Evolutionary conservation across 1,140 invertebrate genomes (phyloP).

Genomic region (Panagrolaimus sp.): DNA sequence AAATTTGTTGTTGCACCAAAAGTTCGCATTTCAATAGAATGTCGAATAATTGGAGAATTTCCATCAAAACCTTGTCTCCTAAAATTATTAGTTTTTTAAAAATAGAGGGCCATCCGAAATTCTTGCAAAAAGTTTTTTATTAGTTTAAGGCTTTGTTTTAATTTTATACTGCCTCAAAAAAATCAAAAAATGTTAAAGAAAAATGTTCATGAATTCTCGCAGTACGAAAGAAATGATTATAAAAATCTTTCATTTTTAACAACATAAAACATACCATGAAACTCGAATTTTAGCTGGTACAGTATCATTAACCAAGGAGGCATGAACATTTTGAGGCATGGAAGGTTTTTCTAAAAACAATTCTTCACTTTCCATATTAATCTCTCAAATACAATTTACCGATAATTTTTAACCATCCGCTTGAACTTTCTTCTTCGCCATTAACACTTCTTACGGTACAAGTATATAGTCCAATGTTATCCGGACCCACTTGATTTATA

Average conservation of each 20-base stretch:
- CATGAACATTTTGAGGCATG: slow-evolving; percentile 77
- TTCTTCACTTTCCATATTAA: slow-evolving; percentile 5
- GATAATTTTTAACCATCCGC: slow-evolving; percentile 48
- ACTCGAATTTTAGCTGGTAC: slow-evolving; percentile 71
- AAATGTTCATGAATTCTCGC: too few species aligned
- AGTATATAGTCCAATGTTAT: slow-evolving; percentile 55
- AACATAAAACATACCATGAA: slow-evolving; percentile 67
- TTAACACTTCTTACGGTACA: slow-evolving; percentile 36
- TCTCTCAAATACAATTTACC: slow-evolving; percentile 25
- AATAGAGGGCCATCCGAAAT: too few species aligned
- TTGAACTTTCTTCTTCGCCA: slow-evolving; percentile 42
- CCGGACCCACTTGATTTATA: slow-evolving; percentile 57
- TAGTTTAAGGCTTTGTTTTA: too few species aligned
- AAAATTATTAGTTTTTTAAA: too few species aligned
- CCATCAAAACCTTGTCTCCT: slow-evolving; percentile 83
- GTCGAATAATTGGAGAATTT: slow-evolving; percentile 86
- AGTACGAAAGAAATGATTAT: too few species aligned
- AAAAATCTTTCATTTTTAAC: too few species aligned
- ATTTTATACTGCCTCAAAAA: too few species aligned
- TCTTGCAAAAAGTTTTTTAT: too few species aligned
- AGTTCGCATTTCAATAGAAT: slow-evolving; percentile 81
- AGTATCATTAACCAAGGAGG: slow-evolving; percentile 64
- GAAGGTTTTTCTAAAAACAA: slow-evolving; percentile 74
- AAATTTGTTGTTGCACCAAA: slow-evolving; percentile 62
- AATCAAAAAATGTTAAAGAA: too few species aligned